These are phyloP conservation scores for Acanthoscelides obtectus DNA, from an alignment of 2,888 invertebrate species.

Conservation along the genomic window DNA sequence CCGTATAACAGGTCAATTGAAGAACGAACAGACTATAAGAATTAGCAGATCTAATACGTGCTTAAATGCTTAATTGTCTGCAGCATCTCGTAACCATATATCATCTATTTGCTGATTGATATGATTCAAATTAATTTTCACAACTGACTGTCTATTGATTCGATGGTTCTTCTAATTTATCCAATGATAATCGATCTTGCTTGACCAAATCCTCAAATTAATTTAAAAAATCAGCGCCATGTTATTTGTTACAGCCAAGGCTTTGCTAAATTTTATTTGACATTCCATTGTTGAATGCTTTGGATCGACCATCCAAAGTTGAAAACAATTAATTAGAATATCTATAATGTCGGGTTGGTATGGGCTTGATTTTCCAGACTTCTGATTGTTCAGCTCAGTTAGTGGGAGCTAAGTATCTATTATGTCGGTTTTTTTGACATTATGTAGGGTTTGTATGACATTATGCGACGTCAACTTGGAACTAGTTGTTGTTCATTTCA, in stretches of 20 bases:
- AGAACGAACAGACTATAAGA: too few relatives aligned
- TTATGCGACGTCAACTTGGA: too few relatives aligned
- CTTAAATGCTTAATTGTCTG: neutral
- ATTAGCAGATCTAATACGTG: neutral
- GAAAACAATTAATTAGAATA: too few relatives aligned
- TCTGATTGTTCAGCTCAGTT: too few relatives aligned
- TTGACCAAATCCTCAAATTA: neutral
- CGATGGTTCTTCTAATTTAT: neutral
- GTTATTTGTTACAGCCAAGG: neutral
- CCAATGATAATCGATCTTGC: neutral
- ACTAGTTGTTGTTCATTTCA: too few relatives aligned
- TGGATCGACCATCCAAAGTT: neutral
- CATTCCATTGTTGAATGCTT: neutral
- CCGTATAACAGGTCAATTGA: too few relatives aligned
- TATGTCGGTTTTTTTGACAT: too few relatives aligned
- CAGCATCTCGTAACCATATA: neutral
- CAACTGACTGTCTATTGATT: neutral
- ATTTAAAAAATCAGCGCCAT: neutral
- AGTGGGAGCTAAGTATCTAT: too few relatives aligned
- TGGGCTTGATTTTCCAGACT: too few relatives aligned
- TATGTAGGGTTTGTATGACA: too few relatives aligned
- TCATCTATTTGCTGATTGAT: neutral
- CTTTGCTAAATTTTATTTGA: neutral
- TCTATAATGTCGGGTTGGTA: too few relatives aligned
- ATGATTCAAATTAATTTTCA: neutral